Evolutionary conservation across 2,797 vertebrate genomes (phyloP).

Genomic region (Glyptemys insculpta): DNA sequence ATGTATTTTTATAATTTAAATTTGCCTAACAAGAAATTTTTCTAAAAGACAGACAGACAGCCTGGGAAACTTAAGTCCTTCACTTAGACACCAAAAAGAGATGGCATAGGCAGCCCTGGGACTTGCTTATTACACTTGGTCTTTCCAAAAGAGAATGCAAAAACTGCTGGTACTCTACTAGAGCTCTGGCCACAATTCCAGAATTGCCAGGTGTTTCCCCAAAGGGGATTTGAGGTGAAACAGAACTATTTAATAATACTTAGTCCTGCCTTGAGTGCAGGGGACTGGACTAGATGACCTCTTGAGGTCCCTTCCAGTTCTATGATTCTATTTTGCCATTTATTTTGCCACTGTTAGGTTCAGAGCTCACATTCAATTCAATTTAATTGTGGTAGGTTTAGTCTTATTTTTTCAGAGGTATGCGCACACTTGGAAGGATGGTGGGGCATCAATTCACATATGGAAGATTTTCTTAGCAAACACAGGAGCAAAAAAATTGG

Average conservation of each 20-base stretch:
- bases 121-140: not conserved
- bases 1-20: not conserved
- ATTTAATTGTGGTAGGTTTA: not conserved
- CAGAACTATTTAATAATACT: not conserved
- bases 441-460: not conserved
- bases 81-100: not conserved
- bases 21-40: not conserved
- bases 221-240: not conserved
- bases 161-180: not conserved
- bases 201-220: not conserved
- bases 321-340: not conserved
- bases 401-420: not conserved
- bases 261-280: no score
- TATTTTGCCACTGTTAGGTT: conserved; percentile 7
- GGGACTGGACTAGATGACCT: no score
- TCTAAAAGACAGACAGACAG: not conserved
- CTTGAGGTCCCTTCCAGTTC: no score
- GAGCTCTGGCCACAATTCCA: not conserved
- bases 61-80: not conserved
- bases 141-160: not conserved
- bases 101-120: accelerated
- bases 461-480: not conserved
- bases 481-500: not conserved
- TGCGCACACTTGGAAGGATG: not conserved
- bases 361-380: conserved; percentile 41